phyloP scores from a whole-genome alignment of 2,797 vertebrate species.

The Coregonus ussuriensis region DNA sequence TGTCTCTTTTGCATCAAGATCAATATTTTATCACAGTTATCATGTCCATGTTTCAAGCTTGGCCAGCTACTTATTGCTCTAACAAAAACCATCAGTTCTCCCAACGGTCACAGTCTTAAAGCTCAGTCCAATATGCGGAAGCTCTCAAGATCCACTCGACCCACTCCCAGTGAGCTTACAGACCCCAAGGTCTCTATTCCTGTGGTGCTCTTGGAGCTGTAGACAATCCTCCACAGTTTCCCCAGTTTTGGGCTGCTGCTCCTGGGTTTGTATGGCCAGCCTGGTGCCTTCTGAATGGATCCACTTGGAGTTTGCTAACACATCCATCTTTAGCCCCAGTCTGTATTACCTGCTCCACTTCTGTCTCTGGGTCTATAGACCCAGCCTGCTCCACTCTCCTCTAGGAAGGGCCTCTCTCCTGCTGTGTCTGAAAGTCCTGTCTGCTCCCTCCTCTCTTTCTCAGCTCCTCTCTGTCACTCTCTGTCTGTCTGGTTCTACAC shows the following conservation, averaged over 20 bases:
- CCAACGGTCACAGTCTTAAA: conserved; percentile 5
- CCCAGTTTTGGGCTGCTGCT: neutral
- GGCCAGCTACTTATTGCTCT: conserved; percentile 7
- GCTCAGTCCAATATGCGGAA: conserved; percentile 13
- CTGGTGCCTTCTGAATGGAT: conserved; percentile 2
- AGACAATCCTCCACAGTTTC: conserved; percentile 13
- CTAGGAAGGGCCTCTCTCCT: neutral
- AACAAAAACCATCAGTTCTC: neutral
- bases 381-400: neutral
- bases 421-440: conserved; percentile 5
- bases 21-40: conserved; percentile 33
- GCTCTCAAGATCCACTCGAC: conserved; percentile 13
- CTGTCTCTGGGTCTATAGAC: neutral
- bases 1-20: conserved; percentile 38
- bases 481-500: conserved; percentile 70
- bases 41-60: conserved; percentile 38
- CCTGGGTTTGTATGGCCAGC: conserved; percentile 21
- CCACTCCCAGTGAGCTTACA: conserved; percentile 1
- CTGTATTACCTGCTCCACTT: neutral
- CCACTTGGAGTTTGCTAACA: conserved; percentile 2
- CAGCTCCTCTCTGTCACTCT: neutral
- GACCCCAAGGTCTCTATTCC: conserved; percentile 14
- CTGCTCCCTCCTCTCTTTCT: conserved; percentile 6
- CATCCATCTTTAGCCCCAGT: neutral
- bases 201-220: conserved; percentile 6